These are phyloP conservation scores for Smittia sp. DNA, from an alignment of 2,888 invertebrate genomes.

Conservation along the genomic window DNA sequence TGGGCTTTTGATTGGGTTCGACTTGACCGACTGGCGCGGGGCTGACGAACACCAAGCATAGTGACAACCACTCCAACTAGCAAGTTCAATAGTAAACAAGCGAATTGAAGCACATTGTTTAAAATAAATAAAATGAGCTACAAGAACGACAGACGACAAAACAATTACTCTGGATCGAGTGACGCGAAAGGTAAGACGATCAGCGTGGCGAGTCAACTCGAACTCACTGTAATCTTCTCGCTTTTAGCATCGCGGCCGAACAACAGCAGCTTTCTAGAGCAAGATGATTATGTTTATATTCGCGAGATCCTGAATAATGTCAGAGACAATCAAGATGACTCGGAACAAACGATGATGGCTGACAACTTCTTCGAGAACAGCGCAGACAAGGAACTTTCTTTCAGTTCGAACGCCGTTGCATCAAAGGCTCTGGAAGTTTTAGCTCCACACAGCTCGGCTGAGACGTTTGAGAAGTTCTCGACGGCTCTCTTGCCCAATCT, in stretches of 20 bases:
- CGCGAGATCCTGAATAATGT: constrained; percentile 14
- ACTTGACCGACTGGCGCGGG: too few species aligned
- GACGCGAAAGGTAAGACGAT: too few species aligned
- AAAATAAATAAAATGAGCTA: neutral
- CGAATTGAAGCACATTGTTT: neutral
- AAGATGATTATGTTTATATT: constrained; percentile 5
- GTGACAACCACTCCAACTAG: too few species aligned
- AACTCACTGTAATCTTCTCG: too few species aligned
- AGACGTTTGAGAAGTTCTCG: constrained; percentile 63
- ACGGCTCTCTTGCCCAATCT: constrained; percentile 63
- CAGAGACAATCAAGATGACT: constrained; percentile 1
- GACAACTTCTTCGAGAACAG: constrained; percentile 75
- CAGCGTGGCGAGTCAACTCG: too few species aligned
- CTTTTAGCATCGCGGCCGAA: neutral
- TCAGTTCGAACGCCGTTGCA: constrained; percentile 65
- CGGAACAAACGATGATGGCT: constrained; percentile 60
- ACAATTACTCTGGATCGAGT: neutral
- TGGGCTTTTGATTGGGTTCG: too few species aligned
- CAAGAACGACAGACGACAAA: neutral
- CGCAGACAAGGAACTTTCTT: constrained; percentile 63
- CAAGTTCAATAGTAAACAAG: too few species aligned
- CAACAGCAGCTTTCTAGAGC: neutral
- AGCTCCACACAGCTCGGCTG: constrained; percentile 64
- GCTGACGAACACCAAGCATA: too few species aligned
- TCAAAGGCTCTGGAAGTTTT: constrained; percentile 75